Conservation (phyloP, 2,113 vertebrate genomes). For the Canis aureus region DNA sequence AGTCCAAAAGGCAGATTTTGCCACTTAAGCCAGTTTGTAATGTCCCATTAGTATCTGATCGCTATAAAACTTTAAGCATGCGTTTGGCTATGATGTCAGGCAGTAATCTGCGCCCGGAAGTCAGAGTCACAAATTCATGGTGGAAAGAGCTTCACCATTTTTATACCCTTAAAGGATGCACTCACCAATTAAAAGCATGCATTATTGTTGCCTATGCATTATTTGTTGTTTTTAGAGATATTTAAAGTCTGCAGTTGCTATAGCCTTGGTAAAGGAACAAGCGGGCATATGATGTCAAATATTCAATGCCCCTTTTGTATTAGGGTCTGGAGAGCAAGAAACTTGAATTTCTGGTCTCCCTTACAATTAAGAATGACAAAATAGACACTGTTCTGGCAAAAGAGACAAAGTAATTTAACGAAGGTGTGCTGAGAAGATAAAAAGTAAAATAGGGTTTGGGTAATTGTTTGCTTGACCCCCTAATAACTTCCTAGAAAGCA, state of each 20-base stretch:
- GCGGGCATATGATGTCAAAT: not conserved
- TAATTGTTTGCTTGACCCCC: not conserved
- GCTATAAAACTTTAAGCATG: slow-evolving; percentile 76
- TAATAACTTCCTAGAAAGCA: not conserved
- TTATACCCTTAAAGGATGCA: slow-evolving; percentile 28
- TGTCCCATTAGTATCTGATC: slow-evolving; percentile 61
- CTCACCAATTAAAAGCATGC: slow-evolving; percentile 52
- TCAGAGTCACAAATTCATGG: slow-evolving; percentile 62
- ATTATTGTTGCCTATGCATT: not conserved
- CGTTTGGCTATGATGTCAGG: slow-evolving; percentile 74
- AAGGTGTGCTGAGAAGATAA: not conserved
- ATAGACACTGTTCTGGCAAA: not conserved
- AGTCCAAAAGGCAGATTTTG: not conserved
- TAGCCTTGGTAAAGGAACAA: not conserved
- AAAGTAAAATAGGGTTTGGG: not conserved
- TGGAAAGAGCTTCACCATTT: slow-evolving; percentile 68
- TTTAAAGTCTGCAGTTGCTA: not conserved
- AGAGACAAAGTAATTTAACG: not conserved
- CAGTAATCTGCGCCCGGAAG: slow-evolving; percentile 53
- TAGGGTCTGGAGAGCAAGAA: not conserved
- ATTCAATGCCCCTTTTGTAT: not conserved
- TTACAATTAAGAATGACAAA: not conserved
- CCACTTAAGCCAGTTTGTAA: not conserved
- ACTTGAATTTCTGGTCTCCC: not conserved
- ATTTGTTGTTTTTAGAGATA: slow-evolving; percentile 42